Evolutionary conservation across 2,113 vertebrate genomes (phyloP).

Genomic region (Gambusia affinis): DNA sequence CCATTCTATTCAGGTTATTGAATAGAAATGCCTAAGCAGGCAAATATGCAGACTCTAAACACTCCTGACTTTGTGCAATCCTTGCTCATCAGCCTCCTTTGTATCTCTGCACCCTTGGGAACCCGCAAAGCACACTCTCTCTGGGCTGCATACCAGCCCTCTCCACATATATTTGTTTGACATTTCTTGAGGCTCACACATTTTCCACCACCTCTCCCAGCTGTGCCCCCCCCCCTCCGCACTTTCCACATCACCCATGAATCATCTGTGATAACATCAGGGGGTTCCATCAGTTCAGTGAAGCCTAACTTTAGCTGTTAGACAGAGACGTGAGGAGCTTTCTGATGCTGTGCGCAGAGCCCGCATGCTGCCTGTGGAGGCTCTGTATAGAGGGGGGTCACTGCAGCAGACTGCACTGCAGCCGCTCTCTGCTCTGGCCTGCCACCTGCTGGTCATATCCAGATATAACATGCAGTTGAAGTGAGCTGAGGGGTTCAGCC

Average conservation of each 20-base stretch:
- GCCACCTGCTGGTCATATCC: constrained; percentile 59
- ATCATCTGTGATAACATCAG: constrained; percentile 51
- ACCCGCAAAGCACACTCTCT: background rate
- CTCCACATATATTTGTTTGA: constrained; percentile 31
- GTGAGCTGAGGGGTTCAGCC: background rate
- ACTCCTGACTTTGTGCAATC: background rate
- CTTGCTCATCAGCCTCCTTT: background rate
- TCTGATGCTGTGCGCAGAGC: constrained; percentile 60
- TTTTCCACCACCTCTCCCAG: constrained; percentile 1
- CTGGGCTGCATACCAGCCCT: constrained; percentile 2
- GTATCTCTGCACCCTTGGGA: background rate
- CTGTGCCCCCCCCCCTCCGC: background rate
- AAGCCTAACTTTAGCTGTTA: constrained; percentile 58
- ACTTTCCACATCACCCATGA: constrained; percentile 12
- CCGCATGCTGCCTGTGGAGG: constrained; percentile 51
- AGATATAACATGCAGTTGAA: background rate
- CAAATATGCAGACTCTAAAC: constrained; percentile 1
- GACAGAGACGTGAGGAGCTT: constrained; percentile 65
- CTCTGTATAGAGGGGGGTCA: constrained; percentile 38
- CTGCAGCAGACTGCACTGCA: constrained; percentile 70
- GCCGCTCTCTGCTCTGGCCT: constrained; percentile 46
- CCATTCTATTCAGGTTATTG: too few species aligned
- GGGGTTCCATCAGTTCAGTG: constrained; percentile 35
- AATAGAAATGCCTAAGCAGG: background rate
- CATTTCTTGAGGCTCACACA: constrained; percentile 18